phyloP scores from a whole-genome alignment of 2,888 invertebrate genomes.

The Leptopilina drosophilae region DNA sequence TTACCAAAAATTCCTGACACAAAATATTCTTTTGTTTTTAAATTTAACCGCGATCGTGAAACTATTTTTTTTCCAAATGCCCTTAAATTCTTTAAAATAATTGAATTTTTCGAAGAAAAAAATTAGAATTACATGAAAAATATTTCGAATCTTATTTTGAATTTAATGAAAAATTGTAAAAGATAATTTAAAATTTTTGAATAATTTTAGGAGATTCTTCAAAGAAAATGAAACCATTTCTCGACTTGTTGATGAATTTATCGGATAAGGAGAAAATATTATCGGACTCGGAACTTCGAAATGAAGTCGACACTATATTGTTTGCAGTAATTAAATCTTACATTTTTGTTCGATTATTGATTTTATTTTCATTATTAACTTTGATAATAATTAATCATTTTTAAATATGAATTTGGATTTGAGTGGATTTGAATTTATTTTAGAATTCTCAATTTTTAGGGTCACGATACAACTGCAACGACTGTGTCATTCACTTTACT shows the following conservation, averaged over 20 bases:
- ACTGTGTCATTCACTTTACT: conserved; percentile 50
- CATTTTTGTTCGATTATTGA: background rate
- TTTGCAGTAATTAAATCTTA: background rate
- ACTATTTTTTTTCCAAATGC: too few species aligned
- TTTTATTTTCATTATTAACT: background rate
- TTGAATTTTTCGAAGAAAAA: too few species aligned
- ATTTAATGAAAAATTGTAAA: too few species aligned
- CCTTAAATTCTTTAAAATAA: too few species aligned
- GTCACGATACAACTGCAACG: conserved; percentile 52
- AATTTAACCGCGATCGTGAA: too few species aligned
- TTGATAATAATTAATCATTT: background rate
- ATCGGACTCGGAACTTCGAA: conserved; percentile 50
- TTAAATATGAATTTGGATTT: background rate
- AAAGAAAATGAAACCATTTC: conserved; percentile 1
- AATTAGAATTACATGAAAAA: too few species aligned
- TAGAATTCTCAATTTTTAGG: background rate
- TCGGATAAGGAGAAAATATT: background rate
- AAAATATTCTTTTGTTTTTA: too few species aligned
- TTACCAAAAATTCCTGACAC: too few species aligned
- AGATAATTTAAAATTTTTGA: too few species aligned
- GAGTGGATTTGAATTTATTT: background rate
- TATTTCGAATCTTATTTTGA: too few species aligned
- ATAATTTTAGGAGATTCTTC: background rate
- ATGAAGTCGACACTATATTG: background rate
- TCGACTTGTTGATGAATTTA: conserved; percentile 3